Conservation (phyloP, 2,113 vertebrate species). For the Lontra canadensis region DNA sequence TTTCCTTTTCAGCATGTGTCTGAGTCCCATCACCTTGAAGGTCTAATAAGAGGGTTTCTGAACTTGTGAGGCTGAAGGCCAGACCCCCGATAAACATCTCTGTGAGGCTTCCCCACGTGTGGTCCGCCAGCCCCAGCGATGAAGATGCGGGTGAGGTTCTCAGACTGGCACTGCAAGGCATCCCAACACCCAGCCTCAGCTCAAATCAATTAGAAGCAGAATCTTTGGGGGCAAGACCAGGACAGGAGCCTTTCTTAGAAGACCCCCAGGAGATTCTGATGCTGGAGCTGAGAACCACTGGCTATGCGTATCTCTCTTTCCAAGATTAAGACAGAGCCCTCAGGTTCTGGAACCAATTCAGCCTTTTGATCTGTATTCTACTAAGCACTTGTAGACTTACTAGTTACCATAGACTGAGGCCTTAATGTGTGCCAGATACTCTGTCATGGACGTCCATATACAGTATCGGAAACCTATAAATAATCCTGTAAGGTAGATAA, state of each 20-base stretch:
- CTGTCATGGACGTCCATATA: neutral
- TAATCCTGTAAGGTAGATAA: neutral
- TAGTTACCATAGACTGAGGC: neutral
- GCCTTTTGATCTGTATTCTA: neutral
- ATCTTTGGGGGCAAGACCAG: neutral
- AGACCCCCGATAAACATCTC: neutral
- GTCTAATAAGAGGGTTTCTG: neutral
- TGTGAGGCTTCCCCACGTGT: fast-evolving
- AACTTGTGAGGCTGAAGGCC: neutral
- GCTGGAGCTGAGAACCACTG: neutral
- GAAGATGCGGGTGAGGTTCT: too few species aligned
- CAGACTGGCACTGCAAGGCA: neutral
- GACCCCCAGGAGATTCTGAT: neutral
- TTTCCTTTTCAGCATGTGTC: neutral
- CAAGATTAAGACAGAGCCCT: neutral
- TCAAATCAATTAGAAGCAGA: neutral
- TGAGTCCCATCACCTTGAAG: neutral
- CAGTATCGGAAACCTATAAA: neutral
- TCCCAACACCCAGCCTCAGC: neutral
- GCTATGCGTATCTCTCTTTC: neutral
- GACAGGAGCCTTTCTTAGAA: neutral
- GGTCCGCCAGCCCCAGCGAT: neutral
- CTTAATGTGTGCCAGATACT: neutral
- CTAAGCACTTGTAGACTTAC: neutral
- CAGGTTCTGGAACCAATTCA: neutral